Base-by-base conservation (phyloP, 2,888 invertebrate genomes). In the Actias luna region DNA sequence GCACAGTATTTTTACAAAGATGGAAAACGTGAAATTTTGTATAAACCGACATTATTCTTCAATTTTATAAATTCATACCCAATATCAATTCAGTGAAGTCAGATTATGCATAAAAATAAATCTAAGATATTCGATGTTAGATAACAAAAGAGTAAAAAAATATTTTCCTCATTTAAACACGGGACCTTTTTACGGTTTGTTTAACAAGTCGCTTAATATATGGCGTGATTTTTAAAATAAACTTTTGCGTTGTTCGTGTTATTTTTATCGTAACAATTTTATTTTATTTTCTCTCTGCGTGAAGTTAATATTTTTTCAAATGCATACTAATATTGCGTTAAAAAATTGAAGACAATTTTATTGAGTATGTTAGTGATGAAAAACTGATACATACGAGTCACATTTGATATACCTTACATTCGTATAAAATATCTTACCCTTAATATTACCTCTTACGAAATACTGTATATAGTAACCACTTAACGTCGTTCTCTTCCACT, bases 381-480 rank as follows among this genome's bases (percentile, higher is more conserved):
- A 36, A 33, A n/a, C n/a, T n/a, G n/a, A n/a, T n/a, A n/a, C n/a
- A n/a, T n/a, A n/a, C n/a, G n/a, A n/a, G n/a, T 31, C 46, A 16
- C 22, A 50, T n/a, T 25, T 27, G 7, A 25, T 33, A n/a, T 18
- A 27, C n/a, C n/a, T n/a, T n/a, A 18, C 1, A n/a, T 16, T 33
- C 1, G 25, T 50, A 58, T 25, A 18, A 18, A 66, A 80, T 73
- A 50, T 55, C 82, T 78, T 72, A 74, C 76, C 71, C 87, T 89
- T 89, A 89, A 88, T 75, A 77, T 73, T 67, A 69, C 72, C 65
- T 74, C 76, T 76, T 71, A 79, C 77, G 72, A 78, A 82, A 83
- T 84, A 78, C 84, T 81, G 75, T 84, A 29, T 55, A 82, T 79
- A 79, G 83, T 77, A 79, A 73, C 79, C 78, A 83, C 84, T 84